Evolutionary conservation across 2,113 vertebrate species (phyloP), one percentile per base, ranked within the genome.

Genomic region (Tympanuchus pallidicinctus): DNA sequence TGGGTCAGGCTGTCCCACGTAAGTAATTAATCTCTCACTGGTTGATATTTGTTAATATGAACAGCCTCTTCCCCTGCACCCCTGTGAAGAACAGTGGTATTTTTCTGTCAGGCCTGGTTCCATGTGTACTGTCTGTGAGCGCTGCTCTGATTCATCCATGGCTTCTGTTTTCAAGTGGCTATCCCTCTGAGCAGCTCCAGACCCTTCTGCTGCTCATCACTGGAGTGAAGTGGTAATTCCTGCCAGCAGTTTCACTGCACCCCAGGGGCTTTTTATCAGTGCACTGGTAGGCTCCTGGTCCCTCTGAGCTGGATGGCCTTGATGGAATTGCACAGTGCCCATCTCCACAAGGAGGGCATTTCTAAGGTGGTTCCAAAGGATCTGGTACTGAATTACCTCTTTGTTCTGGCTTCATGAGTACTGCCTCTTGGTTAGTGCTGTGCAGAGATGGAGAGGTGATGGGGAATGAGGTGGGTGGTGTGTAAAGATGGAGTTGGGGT

Each of bases 161-260:
- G 86, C 64, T 86, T 92, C 86, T 16, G 8, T 91, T 94, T 93
- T 38, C 81, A 92, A 82, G 48, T 95, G 69, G 76, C 84, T 63
- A 8, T 94, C 40, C 50, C 40, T 77, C 6, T 77, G 82, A 96
- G 84, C 84, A 89, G 73, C 69, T 94, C 52, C 78, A 93, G 82
- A 93, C 34, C 59, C 60, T 90, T 73, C 74, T 94, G 88, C 71
- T 92, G 6, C 25, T 86, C 0, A 0, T 90, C 83, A 63, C 27
- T 32, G 10, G 20, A 82, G 43, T 21, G 47, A 64, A 82, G 65
- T 21, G 2, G 57, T 90, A 89, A 88, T 95, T 87, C 76, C 78
- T 43, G 59, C 50, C 86, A 76, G 48, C 82, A 59, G 50, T 48
- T 94, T 95, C 80, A 80, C 91, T 94, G 79, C 78, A 82, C 70